These are phyloP conservation scores for Argyrosomus regius DNA, from an alignment of 2,797 vertebrate genomes.

Conservation along the genomic window DNA sequence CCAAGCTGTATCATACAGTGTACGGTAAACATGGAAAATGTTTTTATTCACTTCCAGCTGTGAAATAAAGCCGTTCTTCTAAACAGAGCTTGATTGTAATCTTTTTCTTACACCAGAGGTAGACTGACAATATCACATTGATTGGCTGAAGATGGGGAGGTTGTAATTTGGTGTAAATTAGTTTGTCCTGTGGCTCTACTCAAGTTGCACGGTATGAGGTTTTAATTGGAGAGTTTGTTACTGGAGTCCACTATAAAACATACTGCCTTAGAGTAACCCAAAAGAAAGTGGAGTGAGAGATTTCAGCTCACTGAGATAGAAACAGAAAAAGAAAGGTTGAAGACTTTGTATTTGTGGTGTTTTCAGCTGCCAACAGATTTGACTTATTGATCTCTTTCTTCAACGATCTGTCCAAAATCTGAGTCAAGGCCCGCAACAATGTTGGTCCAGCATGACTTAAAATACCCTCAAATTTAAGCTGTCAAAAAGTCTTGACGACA, in stretches of 20 bases:
- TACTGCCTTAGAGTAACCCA: neutral
- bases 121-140: slow-evolving; percentile 49
- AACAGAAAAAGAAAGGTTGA: neutral
- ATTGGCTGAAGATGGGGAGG: slow-evolving; percentile 40
- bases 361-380: neutral
- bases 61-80: slow-evolving; percentile 32
- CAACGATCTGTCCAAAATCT: neutral
- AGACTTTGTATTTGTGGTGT: neutral
- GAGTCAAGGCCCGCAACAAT: neutral
- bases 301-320: neutral
- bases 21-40: neutral
- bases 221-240: neutral
- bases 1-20: neutral
- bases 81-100: slow-evolving; percentile 59
- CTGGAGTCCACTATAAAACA: neutral
- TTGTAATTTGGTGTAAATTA: slow-evolving; percentile 42
- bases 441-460: neutral
- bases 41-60: slow-evolving; percentile 3
- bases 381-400: slow-evolving; percentile 29
- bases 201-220: slow-evolving; percentile 23
- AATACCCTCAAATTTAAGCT: slow-evolving; percentile 23
- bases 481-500: slow-evolving; percentile 6
- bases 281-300: neutral
- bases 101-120: slow-evolving; percentile 22
- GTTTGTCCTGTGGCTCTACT: slow-evolving; percentile 7